Base-by-base conservation (phyloP, 2,797 vertebrate genomes). In the Aphelocoma californica region DNA sequence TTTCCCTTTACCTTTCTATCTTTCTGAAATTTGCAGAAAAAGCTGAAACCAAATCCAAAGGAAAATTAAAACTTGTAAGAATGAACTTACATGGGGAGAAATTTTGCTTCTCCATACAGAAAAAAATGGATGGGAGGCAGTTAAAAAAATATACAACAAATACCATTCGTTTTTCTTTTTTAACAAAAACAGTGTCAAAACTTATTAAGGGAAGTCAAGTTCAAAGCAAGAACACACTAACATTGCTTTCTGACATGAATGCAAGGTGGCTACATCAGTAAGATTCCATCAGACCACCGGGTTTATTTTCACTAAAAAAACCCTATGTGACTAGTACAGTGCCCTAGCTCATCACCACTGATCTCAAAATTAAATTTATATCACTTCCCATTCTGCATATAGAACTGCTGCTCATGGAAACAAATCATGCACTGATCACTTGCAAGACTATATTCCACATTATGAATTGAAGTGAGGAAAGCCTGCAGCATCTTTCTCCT, bases 311-410 rank as follows among this genome's bases (percentile, higher is more conserved):
- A 53, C 7, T 71, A 21, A 7, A 31, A 72, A 66, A n/a, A 6
- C 0, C 1, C 0, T 47, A 72, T 0, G 1, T 18, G 9, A 65
- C 8, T 21, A 72, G 12, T 6, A 44, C 11, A 42, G 3, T 36
- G 21, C 16, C 40, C 42, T 51, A 82, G 20, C 4, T 51, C 4
- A 75, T 64, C 29, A 34, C 2, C 31, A 62, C 47, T 19, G 28
- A 77, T 20, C 14, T 29, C 29, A 38, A 53, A 65, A 57, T 45
- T 13, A 34, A 51, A 61, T 34, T 40, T 77, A 4, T 58, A 34
- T 40, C 17, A 44, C 28, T 62, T 57, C 17, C 13, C 34, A 51
- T 21, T 38, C 34, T 57, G 36, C 9, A 31, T 2, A n/a, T 3
- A 61, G 20, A 14, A 38, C 25, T 61, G 40, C 4, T 54, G 24